Percentiles rank a stretch among this genome's conserved stretches.
phyloP scores from a whole-genome alignment of 2,113 vertebrate genomes.

The Brachyhypopomus occidentalis region DNA sequence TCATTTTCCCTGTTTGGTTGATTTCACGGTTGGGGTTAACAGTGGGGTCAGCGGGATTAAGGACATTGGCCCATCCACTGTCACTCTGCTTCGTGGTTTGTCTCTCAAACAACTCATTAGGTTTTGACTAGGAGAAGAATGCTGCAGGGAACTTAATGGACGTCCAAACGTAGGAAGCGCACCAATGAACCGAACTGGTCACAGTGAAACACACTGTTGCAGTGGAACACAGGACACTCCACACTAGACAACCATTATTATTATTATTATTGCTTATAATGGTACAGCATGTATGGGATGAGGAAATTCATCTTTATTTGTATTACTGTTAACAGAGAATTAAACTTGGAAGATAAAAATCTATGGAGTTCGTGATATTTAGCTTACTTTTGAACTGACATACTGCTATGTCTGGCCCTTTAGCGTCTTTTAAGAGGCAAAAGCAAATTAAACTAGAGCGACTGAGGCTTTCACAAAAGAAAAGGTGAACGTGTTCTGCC shows the following conservation, averaged over 20 bases:
- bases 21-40: constrained; percentile 26
- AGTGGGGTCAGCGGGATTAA: constrained; percentile 53
- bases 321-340: too few species aligned
- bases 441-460: not conserved
- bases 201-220: not conserved
- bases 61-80: constrained; percentile 60
- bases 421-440: not conserved
- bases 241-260: not conserved
- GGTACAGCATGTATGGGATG: not conserved
- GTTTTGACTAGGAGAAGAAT: not conserved
- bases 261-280: not conserved
- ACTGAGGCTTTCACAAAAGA: not conserved
- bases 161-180: not conserved
- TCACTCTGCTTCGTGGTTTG: constrained; percentile 52
- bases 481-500: not conserved
- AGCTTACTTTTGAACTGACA: too few species aligned
- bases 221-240: not conserved
- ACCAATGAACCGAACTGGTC: not conserved
- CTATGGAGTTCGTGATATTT: too few species aligned
- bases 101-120: constrained; percentile 57
- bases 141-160: not conserved
- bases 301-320: too few species aligned
- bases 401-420: too few species aligned
- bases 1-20: not conserved
- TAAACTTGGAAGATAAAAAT: too few species aligned